Evolutionary conservation across 2,888 invertebrate genomes (phyloP).

Genomic region (Drosophila emarginata): DNA sequence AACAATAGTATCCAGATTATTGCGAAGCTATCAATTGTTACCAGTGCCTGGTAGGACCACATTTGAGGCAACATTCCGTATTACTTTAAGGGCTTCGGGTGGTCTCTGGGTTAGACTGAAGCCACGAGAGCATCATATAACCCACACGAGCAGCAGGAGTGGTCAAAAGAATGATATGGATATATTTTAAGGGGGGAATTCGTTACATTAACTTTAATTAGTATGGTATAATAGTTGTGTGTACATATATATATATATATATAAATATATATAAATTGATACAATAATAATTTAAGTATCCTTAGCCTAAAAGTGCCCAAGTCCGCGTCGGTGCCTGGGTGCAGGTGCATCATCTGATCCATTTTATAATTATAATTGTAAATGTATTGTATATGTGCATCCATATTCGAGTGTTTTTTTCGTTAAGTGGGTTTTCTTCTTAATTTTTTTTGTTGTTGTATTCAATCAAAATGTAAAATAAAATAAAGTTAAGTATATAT

Average conservation of each 20-base stretch:
- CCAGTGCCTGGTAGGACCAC: conserved; percentile 84
- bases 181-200: conserved; percentile 21
- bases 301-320: conserved; percentile 65
- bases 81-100: conserved; percentile 85
- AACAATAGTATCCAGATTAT: conserved; percentile 84
- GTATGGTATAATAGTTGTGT: conserved; percentile 59
- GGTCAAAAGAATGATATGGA: neutral
- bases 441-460: conserved; percentile 26
- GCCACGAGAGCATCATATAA: conserved; percentile 54
- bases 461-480: conserved; percentile 29
- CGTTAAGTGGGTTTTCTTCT: conserved; percentile 27
- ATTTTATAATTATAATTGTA: neutral
- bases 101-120: conserved; percentile 85
- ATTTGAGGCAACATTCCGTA: conserved; percentile 83
- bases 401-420: conserved; percentile 61
- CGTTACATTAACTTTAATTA: conserved; percentile 76
- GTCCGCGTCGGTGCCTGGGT: conserved; percentile 33
- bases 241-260: conserved; percentile 58
- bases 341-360: conserved; percentile 15
- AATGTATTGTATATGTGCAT: conserved; percentile 18
- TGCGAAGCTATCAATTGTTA: conserved; percentile 83
- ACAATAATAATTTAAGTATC: conserved; percentile 72
- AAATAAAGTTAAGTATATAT: conserved; percentile 37
- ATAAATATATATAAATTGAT: conserved; percentile 69
- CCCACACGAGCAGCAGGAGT: conserved; percentile 24